Evolutionary conservation across 2,888 invertebrate species (phyloP), one percentile per base, ranked within the genome.

Genomic region (Hanleya hanleyi): DNA sequence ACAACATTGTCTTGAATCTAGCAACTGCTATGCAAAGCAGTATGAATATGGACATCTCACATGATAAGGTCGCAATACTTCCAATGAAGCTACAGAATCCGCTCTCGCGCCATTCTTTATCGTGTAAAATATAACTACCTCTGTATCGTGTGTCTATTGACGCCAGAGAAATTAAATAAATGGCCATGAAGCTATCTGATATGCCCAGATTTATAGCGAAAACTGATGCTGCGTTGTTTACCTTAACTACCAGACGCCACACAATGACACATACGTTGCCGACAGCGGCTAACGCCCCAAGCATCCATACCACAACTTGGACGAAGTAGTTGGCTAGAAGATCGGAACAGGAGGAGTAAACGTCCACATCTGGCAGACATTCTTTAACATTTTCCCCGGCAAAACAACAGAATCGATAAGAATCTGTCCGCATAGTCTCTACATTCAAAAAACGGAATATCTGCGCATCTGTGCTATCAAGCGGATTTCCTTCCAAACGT

Each of bases 291-390:
- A 93, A 87, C 1, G 92, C 84, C 7, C 93, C 93, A 91, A 94
- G 93, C 3, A 93, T 87, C 94, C 94, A 94, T 33, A 94, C 93
- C 79, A 93, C 93, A 82, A 50, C 84, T 81, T 84, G 77, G 29
- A 84, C 75, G 7, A 84, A 38, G 7, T 70, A 47, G 74, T 75
- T 81, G 26, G 78, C 81, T 50, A 83, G 71, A 0, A 83, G 76
- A 69, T 83, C 75, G 38, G 81, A 38, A 29, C 70, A 71, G 75
- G 79, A 81, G 47, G 82, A 83, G 50, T 83, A 79, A 6, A 81
- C 82, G 64, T 82, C 81, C 1, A 78, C 79, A 37, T 77, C 67
- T 0, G 83, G 83, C 37, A 73, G 47, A 57, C 83, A 83, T 33
- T 69, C 51, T 7, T 41, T 38, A 4, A 77, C 78, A 18, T 51